Conservation (phyloP, 2,797 vertebrate genomes). For the Sebastes alutus region DNA sequence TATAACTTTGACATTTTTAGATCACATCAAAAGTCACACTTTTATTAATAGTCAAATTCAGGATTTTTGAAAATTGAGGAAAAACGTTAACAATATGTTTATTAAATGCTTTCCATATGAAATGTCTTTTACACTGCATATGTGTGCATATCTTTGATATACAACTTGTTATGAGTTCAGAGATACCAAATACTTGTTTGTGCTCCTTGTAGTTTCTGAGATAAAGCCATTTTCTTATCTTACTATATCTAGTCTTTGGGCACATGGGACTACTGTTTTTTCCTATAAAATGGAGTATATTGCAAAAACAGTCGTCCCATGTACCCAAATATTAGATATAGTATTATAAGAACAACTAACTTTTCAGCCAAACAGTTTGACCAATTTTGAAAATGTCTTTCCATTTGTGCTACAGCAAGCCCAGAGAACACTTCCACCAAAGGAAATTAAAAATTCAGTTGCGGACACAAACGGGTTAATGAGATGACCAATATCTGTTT, state of each 20-base stretch:
- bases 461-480: background rate
- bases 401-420: background rate
- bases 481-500: background rate
- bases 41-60: background rate
- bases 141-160: background rate
- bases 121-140: background rate
- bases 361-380: too few relatives aligned
- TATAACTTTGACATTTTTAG: background rate
- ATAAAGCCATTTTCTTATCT: accelerated
- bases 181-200: too few relatives aligned
- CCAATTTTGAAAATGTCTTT: too few relatives aligned
- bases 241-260: too few relatives aligned
- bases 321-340: too few relatives aligned
- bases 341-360: too few relatives aligned
- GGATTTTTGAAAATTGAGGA: background rate
- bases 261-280: too few relatives aligned
- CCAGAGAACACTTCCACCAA: background rate
- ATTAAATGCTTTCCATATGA: background rate
- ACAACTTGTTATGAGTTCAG: background rate
- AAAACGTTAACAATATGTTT: accelerated
- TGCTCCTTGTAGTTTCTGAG: too few relatives aligned
- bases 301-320: too few relatives aligned
- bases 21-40: background rate
- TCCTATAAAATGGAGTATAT: too few relatives aligned
- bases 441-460: background rate